Evolutionary conservation across 2,888 invertebrate genomes (phyloP).

Genomic region (Mimachlamys varia): DNA sequence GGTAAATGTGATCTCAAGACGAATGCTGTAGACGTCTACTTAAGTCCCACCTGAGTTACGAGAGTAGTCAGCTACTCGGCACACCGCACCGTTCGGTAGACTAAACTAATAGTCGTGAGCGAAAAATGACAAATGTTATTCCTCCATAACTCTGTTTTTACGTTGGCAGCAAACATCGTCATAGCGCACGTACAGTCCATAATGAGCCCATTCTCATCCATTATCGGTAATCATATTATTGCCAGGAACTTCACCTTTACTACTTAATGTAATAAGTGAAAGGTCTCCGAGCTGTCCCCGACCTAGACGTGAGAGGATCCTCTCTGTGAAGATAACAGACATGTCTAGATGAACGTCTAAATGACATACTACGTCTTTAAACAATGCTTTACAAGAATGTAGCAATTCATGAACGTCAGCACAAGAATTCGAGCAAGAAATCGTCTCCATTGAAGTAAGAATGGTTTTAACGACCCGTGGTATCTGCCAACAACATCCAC

Average conservation of each 20-base stretch:
- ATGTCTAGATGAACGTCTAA: too few species aligned
- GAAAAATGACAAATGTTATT: neutral
- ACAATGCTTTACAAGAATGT: neutral
- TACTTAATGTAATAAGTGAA: neutral
- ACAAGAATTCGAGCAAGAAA: neutral
- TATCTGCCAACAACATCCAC: neutral
- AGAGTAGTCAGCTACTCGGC: neutral
- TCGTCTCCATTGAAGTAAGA: neutral
- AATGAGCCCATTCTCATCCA: neutral
- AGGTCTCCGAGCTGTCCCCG: neutral
- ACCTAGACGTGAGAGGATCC: neutral
- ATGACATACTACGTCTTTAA: neutral
- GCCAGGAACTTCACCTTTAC: neutral
- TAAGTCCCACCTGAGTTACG: neutral
- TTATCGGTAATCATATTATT: slow-evolving; percentile 8
- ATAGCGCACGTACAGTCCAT: neutral
- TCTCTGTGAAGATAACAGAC: neutral
- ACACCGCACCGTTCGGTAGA: neutral
- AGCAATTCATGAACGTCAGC: neutral
- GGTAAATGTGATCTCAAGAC: neutral
- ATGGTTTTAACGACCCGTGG: neutral
- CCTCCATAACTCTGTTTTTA: neutral
- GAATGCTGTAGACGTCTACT: neutral
- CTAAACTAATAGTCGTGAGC: neutral
- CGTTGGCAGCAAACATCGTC: slow-evolving; percentile 18